Evolutionary conservation across 2,888 invertebrate genomes (phyloP).

Genomic region (Conistra vaccinii): DNA sequence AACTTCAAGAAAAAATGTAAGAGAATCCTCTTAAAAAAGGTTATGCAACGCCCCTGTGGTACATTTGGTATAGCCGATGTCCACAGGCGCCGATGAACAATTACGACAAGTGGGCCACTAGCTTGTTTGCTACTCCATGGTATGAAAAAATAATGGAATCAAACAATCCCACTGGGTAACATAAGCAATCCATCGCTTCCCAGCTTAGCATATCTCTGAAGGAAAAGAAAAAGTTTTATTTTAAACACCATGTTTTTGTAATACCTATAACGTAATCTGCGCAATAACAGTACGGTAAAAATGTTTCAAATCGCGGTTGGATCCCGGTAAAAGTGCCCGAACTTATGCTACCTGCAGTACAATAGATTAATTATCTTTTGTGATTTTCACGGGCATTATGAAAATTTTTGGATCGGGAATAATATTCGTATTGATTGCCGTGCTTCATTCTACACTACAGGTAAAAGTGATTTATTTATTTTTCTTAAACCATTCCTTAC

Average conservation of each 20-base stretch:
- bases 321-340: constrained; percentile 38
- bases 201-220: background rate
- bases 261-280: constrained; percentile 41
- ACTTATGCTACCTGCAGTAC: constrained; percentile 13
- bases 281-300: constrained; percentile 54
- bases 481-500: background rate
- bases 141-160: background rate
- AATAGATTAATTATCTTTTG: constrained; percentile 3
- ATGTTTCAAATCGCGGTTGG: constrained; percentile 55
- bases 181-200: too few relatives aligned
- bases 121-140: background rate
- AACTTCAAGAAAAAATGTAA: background rate
- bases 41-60: background rate
- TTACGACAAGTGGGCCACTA: background rate
- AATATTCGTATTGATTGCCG: constrained; percentile 28
- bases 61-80: background rate
- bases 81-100: background rate
- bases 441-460: constrained; percentile 39
- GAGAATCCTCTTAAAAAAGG: background rate
- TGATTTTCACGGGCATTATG: constrained; percentile 48
- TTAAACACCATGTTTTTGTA: constrained; percentile 55
- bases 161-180: background rate
- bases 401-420: constrained; percentile 12
- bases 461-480: constrained; percentile 17
- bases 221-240: constrained; percentile 9